These are phyloP conservation scores for Machimus rusticus DNA, from an alignment of 2,888 invertebrate species.

Conservation along the genomic window DNA sequence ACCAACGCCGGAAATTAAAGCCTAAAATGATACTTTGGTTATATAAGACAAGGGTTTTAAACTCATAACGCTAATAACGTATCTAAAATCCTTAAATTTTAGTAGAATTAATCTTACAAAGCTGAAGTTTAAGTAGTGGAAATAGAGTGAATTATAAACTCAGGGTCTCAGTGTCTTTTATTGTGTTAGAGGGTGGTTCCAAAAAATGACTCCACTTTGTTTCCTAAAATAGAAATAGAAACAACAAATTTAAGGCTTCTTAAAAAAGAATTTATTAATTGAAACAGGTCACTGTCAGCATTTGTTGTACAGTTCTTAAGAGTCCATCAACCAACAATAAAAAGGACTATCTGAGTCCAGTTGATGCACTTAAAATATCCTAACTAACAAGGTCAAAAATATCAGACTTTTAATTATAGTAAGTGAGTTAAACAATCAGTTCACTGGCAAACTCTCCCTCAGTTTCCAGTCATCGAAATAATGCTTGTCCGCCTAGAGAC, in stretches of 20 bases:
- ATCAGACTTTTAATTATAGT: conserved; percentile 33
- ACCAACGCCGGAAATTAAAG: too few species aligned
- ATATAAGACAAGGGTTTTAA: too few species aligned
- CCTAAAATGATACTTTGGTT: too few species aligned
- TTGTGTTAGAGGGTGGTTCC: too few species aligned
- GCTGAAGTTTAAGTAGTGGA: too few species aligned
- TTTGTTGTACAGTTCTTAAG: not conserved
- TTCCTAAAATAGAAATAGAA: not conserved
- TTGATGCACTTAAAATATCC: not conserved
- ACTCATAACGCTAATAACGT: too few species aligned
- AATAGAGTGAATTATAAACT: too few species aligned
- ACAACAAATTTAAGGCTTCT: not conserved
- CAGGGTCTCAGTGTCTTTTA: too few species aligned
- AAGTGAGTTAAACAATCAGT: conserved; percentile 1
- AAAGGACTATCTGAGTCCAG: not conserved
- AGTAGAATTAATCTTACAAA: too few species aligned
- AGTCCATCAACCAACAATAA: not conserved
- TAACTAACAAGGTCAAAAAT: conserved; percentile 27
- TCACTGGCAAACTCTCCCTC: conserved; percentile 24
- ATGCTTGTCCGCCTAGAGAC: conserved; percentile 51
- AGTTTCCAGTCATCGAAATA: conserved; percentile 56
- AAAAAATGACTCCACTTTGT: too few species aligned
- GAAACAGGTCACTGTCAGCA: not conserved
- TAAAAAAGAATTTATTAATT: not conserved
- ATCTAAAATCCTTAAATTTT: too few species aligned